Percentiles rank a stretch among this genome's conserved stretches.
Conservation (phyloP, 2,797 vertebrate species). For the Rhabdophis nuchalis region DNA sequence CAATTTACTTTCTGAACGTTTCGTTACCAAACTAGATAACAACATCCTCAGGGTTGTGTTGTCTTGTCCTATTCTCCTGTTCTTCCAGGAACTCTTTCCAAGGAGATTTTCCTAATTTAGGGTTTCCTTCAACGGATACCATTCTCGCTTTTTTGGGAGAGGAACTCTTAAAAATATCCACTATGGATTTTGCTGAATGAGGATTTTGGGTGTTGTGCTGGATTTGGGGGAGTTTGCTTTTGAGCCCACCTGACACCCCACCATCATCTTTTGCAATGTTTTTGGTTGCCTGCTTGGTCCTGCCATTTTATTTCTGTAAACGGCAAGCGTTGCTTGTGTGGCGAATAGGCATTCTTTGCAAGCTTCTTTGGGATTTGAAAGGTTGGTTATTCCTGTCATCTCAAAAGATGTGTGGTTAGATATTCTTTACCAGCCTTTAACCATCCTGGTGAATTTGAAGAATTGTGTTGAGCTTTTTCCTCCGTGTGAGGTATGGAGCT, state of each 20-base stretch:
- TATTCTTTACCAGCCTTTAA: neutral
- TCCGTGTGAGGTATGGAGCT: neutral
- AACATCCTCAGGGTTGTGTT: neutral
- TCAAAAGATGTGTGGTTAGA: neutral
- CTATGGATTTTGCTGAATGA: neutral
- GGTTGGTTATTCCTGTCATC: neutral
- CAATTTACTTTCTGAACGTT: neutral
- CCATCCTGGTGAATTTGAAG: neutral
- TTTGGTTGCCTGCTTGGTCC: neutral
- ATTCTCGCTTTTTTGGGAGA: neutral
- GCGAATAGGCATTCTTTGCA: neutral
- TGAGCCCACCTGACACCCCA: neutral
- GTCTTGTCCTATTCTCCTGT: neutral
- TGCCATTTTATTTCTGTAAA: neutral
- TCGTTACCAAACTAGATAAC: neutral
- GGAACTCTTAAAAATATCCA: neutral
- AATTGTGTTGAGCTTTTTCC: neutral
- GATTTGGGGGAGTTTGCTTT: neutral
- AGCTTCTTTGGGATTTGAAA: neutral
- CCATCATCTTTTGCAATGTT: neutral
- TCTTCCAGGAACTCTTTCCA: neutral
- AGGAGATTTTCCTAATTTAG: neutral
- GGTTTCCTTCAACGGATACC: neutral
- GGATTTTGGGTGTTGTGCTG: neutral
- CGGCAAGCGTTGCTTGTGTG: neutral